Evolutionary conservation across 2,113 vertebrate species (phyloP), one percentile per base, ranked within the genome.

Genomic region (Cheilinus undulatus): DNA sequence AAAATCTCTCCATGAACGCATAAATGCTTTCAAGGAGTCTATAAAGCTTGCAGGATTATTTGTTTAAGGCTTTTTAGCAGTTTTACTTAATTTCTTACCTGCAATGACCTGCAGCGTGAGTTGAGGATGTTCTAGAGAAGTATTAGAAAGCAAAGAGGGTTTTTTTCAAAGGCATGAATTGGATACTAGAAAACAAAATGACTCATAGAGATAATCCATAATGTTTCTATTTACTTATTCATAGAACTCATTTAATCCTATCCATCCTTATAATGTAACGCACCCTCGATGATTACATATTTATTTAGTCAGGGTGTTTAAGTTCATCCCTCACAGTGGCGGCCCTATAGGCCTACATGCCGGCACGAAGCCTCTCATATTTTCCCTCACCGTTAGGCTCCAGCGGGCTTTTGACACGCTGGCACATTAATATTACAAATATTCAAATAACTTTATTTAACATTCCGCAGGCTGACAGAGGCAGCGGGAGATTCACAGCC

Each of bases 401-500:
- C 82, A 68, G 60, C 32, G 42, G 86, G 80, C 83, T 90, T 88
- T 84, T 88, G 89, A 92, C 91, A 89, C 36, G 23, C 76, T 64
- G 72, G 76, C 79, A 89, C 88, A 92, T 93, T 93, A 92, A 93
- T 93, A 91, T 92, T 93, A 92, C 89, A 93, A 89, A 93, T 93
- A 93, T 93, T 93, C 92, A 94, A 93, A 93, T 94, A 93, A 93
- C 88, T 92, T 93, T 93, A 93, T 93, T 93, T 93, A 92, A 92
- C 89, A 93, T 93, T 90, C 92, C 84, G 86, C 78, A 38, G 80
- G 86, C 80, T 84, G 89, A 88, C 87, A 80, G 85, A 74, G 84
- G 81, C 82, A 88, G 88, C 81, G 73, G 90, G 91, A 91, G 85
- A 91, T 91, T 91, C 89, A 91, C 89, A 89, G 90, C 82, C 88